phyloP scores from a whole-genome alignment of 92 coral and sea anemone species.

The Epizoanthus illoricatus region DNA sequence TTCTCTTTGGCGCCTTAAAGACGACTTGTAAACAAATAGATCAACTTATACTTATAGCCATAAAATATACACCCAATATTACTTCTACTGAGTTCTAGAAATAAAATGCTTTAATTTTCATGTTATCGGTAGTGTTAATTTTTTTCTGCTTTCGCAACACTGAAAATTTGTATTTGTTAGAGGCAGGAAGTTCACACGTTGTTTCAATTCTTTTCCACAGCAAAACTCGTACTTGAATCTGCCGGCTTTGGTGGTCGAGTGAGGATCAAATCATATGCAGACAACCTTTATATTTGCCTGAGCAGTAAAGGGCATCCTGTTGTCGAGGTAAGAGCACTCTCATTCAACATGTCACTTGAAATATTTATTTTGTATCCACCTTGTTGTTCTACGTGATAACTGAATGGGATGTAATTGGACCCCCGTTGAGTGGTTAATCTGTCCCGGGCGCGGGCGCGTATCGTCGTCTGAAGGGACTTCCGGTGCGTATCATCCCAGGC shows the following conservation, averaged over 20 bases:
- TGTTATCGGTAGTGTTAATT: too few relatives aligned
- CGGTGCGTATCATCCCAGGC: background rate
- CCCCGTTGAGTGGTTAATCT: background rate
- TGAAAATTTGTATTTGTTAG: too few relatives aligned
- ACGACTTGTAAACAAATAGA: background rate
- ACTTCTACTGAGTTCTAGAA: too few relatives aligned
- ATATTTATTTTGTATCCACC: background rate
- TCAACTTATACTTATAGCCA: background rate
- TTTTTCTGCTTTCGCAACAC: too few relatives aligned
- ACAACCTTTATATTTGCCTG: conserved; percentile 58
- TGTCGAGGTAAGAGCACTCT: conserved; percentile 49
- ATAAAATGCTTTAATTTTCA: too few relatives aligned
- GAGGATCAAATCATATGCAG: conserved; percentile 57
- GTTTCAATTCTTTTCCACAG: conserved; percentile 44
- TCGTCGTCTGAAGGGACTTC: background rate
- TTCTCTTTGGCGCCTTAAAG: background rate
- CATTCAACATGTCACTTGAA: background rate
- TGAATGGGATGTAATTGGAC: conserved; percentile 1
- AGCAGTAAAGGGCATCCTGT: conserved; percentile 52
- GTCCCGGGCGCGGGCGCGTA: background rate
- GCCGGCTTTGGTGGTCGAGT: conserved; percentile 70
- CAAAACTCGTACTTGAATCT: conserved; percentile 67
- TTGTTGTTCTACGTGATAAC: background rate
- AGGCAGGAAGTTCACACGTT: background rate
- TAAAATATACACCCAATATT: too few relatives aligned